These are phyloP conservation scores for Tipula lateralis DNA, from an alignment of 2,888 invertebrate genomes.

Conservation along the genomic window DNA sequence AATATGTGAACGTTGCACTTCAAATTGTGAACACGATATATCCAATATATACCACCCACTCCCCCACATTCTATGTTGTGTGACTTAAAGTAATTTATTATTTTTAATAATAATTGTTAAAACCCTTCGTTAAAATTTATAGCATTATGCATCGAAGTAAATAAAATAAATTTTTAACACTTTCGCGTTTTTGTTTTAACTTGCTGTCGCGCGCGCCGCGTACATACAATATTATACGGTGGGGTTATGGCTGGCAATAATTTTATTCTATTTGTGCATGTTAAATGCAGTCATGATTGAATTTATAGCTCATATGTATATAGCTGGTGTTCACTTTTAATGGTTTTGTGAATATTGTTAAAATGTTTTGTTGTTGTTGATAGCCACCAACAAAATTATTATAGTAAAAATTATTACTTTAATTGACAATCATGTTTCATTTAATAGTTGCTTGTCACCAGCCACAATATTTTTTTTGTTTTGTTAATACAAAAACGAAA, in stretches of 20 bases:
- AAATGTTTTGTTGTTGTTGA: neutral
- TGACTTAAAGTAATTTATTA: neutral
- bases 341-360: neutral
- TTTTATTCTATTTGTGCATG: neutral
- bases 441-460: neutral
- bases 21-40: too few species aligned
- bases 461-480: neutral
- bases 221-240: neutral
- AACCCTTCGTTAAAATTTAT: neutral
- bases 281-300: neutral
- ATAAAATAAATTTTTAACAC: neutral
- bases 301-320: neutral
- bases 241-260: neutral
- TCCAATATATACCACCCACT: too few species aligned
- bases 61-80: neutral
- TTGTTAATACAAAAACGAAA: neutral
- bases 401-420: neutral
- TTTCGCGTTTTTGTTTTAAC: neutral
- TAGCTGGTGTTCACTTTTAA: neutral
- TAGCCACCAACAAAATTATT: neutral
- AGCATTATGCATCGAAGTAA: neutral
- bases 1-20: too few species aligned
- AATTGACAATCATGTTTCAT: conserved; percentile 3
- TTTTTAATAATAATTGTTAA: neutral
- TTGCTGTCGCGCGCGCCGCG: too few species aligned